Base-by-base conservation (phyloP, 1,140 invertebrate species). In the Drosophila kepulauana region DNA sequence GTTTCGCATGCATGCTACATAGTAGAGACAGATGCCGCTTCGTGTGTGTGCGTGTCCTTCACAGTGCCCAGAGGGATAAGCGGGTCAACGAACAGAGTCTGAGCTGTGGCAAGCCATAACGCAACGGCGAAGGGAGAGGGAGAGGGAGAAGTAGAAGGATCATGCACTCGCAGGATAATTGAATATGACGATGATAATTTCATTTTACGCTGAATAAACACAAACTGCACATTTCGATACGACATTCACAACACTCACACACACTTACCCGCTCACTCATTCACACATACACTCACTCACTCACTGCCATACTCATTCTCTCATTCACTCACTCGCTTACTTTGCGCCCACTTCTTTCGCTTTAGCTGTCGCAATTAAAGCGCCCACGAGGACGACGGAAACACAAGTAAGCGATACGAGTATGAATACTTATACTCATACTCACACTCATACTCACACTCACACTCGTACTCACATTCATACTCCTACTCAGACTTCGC, bases 161-260 rank as follows among this genome's bases (percentile, higher is more conserved):
- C 66, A 70, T 72, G 68, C 73, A 76, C 59, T 71, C 73, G 48
- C 43, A 75, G 81, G 71, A 85, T 85, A 85, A 85, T 85, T 85
- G 67, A 85, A 85, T 85, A 80, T 85, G 81, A 80, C 78, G 82
- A 81, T 81, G 82, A 86, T 86, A 86, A 86, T 86, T 86, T 86
- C 58, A 86, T 86, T 86, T 79, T 76, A 79, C 82, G 76, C 82
- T 74, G 80, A 76, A 86, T 86, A 81, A 86, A 77, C 79, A 86
- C 78, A 81, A 79, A 79, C 71, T 78, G 74, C 81, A 76, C 79
- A 81, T 79, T 68, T 79, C 66, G 59, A 73, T 65, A 49, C 67
- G 48, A 72, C 63, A 72, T 73, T 66, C 35, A 7, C 15, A 48
- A 25, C 25, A 52, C 49, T 15, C 54, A 41, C 13, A 38, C 51